Base-by-base conservation (phyloP, 1,140 invertebrate genomes). In the Theocolax elegans region DNA sequence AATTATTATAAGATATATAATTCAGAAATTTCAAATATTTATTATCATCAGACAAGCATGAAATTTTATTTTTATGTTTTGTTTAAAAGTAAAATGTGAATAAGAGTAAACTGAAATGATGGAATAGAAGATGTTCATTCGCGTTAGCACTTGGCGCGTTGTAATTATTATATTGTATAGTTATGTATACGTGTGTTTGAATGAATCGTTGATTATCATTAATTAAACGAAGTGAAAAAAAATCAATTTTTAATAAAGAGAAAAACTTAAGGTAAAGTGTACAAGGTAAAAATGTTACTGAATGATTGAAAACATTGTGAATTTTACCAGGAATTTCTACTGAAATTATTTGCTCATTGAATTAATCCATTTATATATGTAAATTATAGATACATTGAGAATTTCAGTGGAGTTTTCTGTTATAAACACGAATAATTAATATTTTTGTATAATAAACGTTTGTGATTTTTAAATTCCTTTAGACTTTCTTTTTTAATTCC, bases 101-200 rank as follows among this genome's bases (percentile, higher is more conserved):
- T 25, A 25, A 44, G 42, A 15, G 15, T 44, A 44, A 15, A 15
- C 42, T 68, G 31, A 42, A 19, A 40, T 2, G 62, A 48, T 25
- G 12, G 25, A 27, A 23, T 25, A 13, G n/a, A 62, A 62, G 9
- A 35, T 13, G 51, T 35, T 15, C 31, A 68, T 40, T 48, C n/a
- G 31, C 54, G 23, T 42, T 42, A 42, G 10, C 2, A 13, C 38
- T 9, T 48, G 19, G 38, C 42, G 51, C 10, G 25, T 63, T 63
- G 42, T 70, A 48, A 70, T 64, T 70, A 64, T 56, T 58, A 46
- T 53, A 63, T 35, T 64, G 44, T 70, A 63, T 60, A 68, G 48
- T 49, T 35, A 62, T 68, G 46, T 60, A 49, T 35, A 67, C 31
- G 35, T n/a, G 9, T 27, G 10, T 9, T 42, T 40, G 19, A 27